Percentiles rank a stretch among this genome's conserved stretches.
Evolutionary conservation across 2,113 vertebrate genomes (phyloP).

Genomic region (Myotis lucifugus): DNA sequence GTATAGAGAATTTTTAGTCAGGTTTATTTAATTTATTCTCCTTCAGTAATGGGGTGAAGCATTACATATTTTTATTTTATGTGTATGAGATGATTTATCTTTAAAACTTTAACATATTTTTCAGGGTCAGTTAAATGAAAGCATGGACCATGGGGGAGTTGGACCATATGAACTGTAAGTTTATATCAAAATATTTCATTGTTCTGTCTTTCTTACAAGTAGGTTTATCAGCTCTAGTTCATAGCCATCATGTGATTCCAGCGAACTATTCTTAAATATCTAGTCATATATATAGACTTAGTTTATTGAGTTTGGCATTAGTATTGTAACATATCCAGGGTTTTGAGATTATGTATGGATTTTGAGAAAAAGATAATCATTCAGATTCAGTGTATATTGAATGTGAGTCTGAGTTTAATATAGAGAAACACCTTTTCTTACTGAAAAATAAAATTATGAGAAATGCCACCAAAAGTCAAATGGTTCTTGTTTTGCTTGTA

Average conservation of each 20-base stretch:
- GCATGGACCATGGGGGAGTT: constrained; percentile 97
- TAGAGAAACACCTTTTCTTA: constrained; percentile 1
- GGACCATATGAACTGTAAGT: constrained; percentile 96
- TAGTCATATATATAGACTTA: constrained; percentile 30
- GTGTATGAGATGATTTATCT: constrained; percentile 58
- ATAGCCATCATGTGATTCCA: not conserved
- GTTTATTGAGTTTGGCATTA: constrained; percentile 41
- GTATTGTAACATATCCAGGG: not conserved
- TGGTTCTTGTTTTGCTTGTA: constrained; percentile 19
- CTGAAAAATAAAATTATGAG: constrained; percentile 31
- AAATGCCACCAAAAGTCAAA: not conserved
- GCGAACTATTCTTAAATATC: constrained; percentile 45
- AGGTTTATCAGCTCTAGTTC: constrained; percentile 1
- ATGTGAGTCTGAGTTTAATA: constrained; percentile 20
- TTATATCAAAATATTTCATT: constrained; percentile 67
- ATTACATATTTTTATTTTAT: constrained; percentile 34
- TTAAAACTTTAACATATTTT: constrained; percentile 75
- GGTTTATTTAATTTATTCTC: constrained; percentile 46
- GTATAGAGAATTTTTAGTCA: not conserved
- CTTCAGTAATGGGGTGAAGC: constrained; percentile 2
- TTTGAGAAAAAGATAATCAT: constrained; percentile 36
- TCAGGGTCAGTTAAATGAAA: constrained; percentile 93
- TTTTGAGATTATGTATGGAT: constrained; percentile 22
- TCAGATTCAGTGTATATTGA: not conserved
- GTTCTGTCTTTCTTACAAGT: constrained; percentile 53